phyloP scores from a whole-genome alignment of 1,140 invertebrate species.

The Drosophila pseudoananassae region DNA sequence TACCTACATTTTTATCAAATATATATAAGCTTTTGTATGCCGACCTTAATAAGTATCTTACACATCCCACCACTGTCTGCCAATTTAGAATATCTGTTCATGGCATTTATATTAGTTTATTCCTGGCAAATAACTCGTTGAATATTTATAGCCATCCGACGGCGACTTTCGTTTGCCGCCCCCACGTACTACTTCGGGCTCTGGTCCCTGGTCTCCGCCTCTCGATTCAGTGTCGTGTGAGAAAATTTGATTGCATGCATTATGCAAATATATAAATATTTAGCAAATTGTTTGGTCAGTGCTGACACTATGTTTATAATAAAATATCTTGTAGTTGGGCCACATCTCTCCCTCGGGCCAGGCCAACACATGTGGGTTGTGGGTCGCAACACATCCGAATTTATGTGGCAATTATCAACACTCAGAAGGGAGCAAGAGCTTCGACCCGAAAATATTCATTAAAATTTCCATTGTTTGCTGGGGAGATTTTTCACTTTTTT shows the following conservation, averaged over 20 bases:
- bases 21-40: too few species aligned
- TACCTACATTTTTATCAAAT: too few species aligned
- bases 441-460: slow-evolving; percentile 76
- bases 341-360: slow-evolving; percentile 8
- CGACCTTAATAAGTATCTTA: too few species aligned
- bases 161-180: slow-evolving; percentile 52
- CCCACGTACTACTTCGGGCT: background rate
- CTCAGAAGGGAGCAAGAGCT: slow-evolving; percentile 54
- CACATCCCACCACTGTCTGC: background rate
- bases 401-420: slow-evolving; percentile 81
- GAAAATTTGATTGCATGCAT: slow-evolving; percentile 69
- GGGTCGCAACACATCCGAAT: slow-evolving; percentile 32
- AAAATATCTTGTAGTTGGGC: slow-evolving; percentile 36
- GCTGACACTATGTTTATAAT: slow-evolving; percentile 45
- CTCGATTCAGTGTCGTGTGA: slow-evolving; percentile 26
- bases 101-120: slow-evolving; percentile 32
- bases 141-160: slow-evolving; percentile 60
- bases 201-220: background rate
- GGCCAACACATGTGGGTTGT: slow-evolving; percentile 8
- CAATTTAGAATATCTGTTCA: slow-evolving; percentile 18
- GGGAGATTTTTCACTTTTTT: slow-evolving; percentile 57
- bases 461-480: slow-evolving; percentile 75
- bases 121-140: slow-evolving; percentile 38
- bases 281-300: slow-evolving; percentile 65
- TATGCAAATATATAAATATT: slow-evolving; percentile 71